Conservation (phyloP, 2,888 invertebrate genomes). For the Drosophila anomelani region DNA sequence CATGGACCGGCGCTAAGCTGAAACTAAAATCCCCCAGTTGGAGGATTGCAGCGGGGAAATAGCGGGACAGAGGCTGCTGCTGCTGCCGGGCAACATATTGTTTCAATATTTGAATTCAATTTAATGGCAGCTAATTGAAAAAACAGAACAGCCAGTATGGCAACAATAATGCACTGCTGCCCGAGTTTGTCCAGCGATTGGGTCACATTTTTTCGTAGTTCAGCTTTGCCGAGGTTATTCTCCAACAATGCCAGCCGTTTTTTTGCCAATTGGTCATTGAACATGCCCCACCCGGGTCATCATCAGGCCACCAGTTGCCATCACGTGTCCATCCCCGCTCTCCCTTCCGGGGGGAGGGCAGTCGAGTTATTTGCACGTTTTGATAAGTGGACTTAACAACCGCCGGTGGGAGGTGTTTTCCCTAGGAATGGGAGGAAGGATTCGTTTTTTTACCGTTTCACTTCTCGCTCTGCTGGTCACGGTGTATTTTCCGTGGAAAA, state of each 20-base stretch:
- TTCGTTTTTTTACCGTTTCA: constrained; percentile 18
- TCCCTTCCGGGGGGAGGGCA: constrained; percentile 39
- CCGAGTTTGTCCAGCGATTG: constrained; percentile 48
- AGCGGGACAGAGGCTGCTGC: background rate
- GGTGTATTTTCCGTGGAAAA: constrained; percentile 24
- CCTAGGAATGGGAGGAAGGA: background rate
- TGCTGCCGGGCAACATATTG: constrained; percentile 55
- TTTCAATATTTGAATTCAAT: constrained; percentile 81
- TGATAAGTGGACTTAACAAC: constrained; percentile 74
- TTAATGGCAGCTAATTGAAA: constrained; percentile 80
- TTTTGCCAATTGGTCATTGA: constrained; percentile 56
- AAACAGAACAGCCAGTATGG: constrained; percentile 57
- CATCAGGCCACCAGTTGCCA: constrained; percentile 52
- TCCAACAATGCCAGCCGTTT: constrained; percentile 45
- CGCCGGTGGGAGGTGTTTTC: constrained; percentile 3
- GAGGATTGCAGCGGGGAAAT: background rate
- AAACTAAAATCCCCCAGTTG: constrained; percentile 52
- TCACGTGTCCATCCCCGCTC: constrained; percentile 42
- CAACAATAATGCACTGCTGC: constrained; percentile 61
- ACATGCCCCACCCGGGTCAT: constrained; percentile 62
- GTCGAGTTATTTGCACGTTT: constrained; percentile 77
- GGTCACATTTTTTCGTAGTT: constrained; percentile 18
- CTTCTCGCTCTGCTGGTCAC: constrained; percentile 23
- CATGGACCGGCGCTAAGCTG: constrained; percentile 54
- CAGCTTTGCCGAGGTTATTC: constrained; percentile 1